A percentile compares a stretch with the other conserved stretches of the same genome.
These are phyloP conservation scores for Caenorhabditis angaria DNA, from an alignment of 2,888 invertebrate species.

Conservation along the genomic window DNA sequence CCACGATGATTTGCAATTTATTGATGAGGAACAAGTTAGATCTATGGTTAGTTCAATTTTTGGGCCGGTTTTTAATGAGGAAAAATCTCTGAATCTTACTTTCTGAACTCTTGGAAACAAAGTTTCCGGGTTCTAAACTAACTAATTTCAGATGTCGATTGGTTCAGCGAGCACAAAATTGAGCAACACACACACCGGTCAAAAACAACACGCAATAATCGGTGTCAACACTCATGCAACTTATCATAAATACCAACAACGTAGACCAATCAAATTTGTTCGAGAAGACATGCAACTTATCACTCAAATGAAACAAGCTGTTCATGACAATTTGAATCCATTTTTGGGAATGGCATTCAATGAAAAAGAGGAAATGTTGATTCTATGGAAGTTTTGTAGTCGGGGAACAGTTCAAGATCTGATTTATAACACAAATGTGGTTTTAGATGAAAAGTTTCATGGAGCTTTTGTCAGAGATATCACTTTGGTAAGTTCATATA, in stretches of 20 bases:
- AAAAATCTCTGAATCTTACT: background rate
- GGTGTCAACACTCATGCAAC: conserved; percentile 66
- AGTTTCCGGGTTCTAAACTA: no score
- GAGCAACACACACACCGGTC: conserved; percentile 62
- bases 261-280: conserved; percentile 63
- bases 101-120: background rate
- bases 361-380: conserved; percentile 69
- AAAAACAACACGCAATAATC: conserved; percentile 62
- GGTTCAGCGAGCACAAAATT: conserved; percentile 64
- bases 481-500: conserved; percentile 75
- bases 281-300: conserved; percentile 61
- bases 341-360: conserved; percentile 82
- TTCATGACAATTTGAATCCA: conserved; percentile 95
- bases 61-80: background rate
- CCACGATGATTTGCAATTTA: conserved; percentile 66
- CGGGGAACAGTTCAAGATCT: conserved; percentile 79
- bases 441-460: conserved; percentile 94
- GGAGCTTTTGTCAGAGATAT: conserved; percentile 96
- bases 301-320: conserved; percentile 82
- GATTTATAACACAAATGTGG: conserved; percentile 96
- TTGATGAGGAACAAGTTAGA: conserved; percentile 68
- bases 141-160: conserved; percentile 59
- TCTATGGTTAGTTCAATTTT: conserved; percentile 56
- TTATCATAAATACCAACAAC: conserved; percentile 68
- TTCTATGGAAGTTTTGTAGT: conserved; percentile 70